A percentile compares a stretch with the other conserved stretches of the same genome.
Conservation (phyloP, 2,113 vertebrate species). For the Brevimyrus niger region DNA sequence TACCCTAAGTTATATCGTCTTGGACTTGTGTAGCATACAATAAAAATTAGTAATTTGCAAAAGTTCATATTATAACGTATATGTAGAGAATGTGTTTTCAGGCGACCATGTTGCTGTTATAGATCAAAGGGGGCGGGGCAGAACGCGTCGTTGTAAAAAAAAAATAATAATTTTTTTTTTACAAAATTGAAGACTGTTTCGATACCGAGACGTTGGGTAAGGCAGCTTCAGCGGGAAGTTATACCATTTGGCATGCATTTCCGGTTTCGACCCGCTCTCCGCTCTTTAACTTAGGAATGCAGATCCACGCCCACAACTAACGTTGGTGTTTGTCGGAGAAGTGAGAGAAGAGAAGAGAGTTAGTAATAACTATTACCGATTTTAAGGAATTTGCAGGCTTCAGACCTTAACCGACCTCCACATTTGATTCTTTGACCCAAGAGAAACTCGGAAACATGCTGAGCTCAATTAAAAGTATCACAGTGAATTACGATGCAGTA, state of each 20-base stretch:
- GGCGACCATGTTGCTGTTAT: background rate
- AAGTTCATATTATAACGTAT: background rate
- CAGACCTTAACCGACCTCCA: background rate
- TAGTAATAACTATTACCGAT: background rate
- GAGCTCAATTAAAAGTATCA: conserved; percentile 6
- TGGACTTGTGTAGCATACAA: background rate
- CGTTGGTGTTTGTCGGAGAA: background rate
- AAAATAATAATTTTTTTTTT: background rate
- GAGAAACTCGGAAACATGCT: background rate
- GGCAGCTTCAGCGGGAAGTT: background rate
- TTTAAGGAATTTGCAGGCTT: background rate
- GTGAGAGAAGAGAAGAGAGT: fast-evolving
- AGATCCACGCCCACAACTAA: background rate
- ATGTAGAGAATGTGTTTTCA: background rate
- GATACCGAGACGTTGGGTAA: background rate
- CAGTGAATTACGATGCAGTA: conserved; percentile 10
- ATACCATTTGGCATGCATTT: background rate
- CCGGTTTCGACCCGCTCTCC: background rate
- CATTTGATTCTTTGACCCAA: background rate
- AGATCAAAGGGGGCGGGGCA: background rate
- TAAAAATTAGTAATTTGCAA: background rate
- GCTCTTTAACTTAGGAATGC: background rate
- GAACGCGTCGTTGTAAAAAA: background rate
- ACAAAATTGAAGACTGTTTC: background rate
- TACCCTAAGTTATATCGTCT: background rate